Percentiles rank a stretch among this genome's conserved stretches.
These are phyloP conservation scores for Eudasyphora cyanicolor DNA, from an alignment of 2,888 invertebrate species.

Conservation along the genomic window DNA sequence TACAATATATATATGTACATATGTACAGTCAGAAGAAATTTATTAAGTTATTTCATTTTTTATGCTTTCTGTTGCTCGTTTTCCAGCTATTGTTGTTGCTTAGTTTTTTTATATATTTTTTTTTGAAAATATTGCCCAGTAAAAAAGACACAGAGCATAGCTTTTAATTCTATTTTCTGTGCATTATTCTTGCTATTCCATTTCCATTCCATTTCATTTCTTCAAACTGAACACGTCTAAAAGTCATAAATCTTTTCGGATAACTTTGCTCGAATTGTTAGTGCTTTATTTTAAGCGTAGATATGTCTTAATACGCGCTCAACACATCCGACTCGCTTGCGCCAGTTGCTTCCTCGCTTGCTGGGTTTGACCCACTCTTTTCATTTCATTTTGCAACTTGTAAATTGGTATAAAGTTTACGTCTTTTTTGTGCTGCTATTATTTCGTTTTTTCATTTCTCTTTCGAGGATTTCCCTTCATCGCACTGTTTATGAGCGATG, in stretches of 20 bases:
- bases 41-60: constrained; percentile 24
- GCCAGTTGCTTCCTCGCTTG: not conserved
- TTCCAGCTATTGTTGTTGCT: no score
- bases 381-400: constrained; percentile 42
- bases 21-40: not conserved
- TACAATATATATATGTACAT: not conserved
- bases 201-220: constrained; percentile 9
- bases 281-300: constrained; percentile 5
- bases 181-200: not conserved
- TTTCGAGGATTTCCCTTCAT: not conserved
- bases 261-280: constrained; percentile 31
- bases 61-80: constrained; percentile 4
- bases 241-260: constrained; percentile 56
- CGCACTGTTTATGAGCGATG: not conserved
- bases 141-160: not conserved
- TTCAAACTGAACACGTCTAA: constrained; percentile 54
- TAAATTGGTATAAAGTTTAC: constrained; percentile 37
- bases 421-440: constrained; percentile 24
- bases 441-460: not conserved
- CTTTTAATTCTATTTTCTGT: not conserved
- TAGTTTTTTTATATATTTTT: constrained; percentile 26
- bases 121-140: not conserved
- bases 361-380: not conserved
- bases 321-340: not conserved
- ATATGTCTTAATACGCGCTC: not conserved